Evolutionary conservation across 2,888 invertebrate genomes (phyloP).

Genomic region (Resseliella maxima): DNA sequence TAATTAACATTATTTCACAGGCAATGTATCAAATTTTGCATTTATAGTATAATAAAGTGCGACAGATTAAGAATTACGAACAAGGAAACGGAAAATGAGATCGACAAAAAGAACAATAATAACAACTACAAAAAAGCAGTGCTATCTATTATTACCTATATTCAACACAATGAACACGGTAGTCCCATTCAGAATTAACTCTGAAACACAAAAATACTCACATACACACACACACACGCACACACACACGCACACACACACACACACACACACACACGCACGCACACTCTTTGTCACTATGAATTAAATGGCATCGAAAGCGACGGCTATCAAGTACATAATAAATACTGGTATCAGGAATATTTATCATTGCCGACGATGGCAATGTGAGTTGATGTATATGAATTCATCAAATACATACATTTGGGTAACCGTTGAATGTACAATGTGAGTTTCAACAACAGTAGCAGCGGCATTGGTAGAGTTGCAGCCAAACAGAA

Average conservation of each 20-base stretch:
- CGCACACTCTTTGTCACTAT: not conserved
- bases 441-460: not conserved
- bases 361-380: slow-evolving; percentile 46
- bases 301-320: slow-evolving; percentile 21
- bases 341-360: slow-evolving; percentile 29
- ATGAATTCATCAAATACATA: slow-evolving; percentile 45
- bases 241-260: not conserved
- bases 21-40: slow-evolving; percentile 47
- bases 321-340: slow-evolving; percentile 23
- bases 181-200: slow-evolving; percentile 11
- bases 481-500: no score
- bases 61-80: slow-evolving; percentile 23
- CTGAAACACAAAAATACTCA: no score
- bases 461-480: not conserved
- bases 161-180: not conserved
- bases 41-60: slow-evolving; percentile 20
- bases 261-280: not conserved
- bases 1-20: slow-evolving; percentile 24
- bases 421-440: not conserved
- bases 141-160: not conserved
- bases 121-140: not conserved
- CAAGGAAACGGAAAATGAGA: not conserved
- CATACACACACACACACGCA: not conserved
- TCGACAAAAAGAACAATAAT: not conserved
- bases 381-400: slow-evolving; percentile 43